phyloP scores from a whole-genome alignment of 2,888 invertebrate genomes.

The Scrobipalpa atriplicella region DNA sequence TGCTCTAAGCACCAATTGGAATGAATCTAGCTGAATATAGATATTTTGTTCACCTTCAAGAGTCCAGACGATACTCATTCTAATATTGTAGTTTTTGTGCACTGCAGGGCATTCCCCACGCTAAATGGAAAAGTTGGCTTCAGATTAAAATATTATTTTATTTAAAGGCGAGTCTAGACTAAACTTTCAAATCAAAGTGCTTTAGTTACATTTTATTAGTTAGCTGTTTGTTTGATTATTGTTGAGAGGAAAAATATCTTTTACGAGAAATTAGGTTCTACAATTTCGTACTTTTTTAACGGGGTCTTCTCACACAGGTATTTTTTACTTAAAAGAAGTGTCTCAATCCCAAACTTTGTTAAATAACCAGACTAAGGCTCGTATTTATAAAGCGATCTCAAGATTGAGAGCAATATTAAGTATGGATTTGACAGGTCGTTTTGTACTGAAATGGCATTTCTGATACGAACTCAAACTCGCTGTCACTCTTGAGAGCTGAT shows the following conservation, averaged over 20 bases:
- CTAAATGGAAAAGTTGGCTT: constrained; percentile 19
- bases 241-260: background rate
- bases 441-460: no score
- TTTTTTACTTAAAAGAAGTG: no score
- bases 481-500: no score
- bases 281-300: no score
- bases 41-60: constrained; percentile 65
- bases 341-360: no score
- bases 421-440: no score
- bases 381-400: no score
- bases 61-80: constrained; percentile 60
- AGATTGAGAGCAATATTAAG: no score
- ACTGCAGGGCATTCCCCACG: background rate
- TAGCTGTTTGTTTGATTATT: background rate
- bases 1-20: constrained; percentile 32
- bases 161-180: background rate
- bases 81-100: constrained; percentile 19
- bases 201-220: background rate
- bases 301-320: no score
- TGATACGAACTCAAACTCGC: no score
- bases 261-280: no score
- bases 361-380: no score
- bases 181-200: background rate
- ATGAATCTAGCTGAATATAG: constrained; percentile 59
- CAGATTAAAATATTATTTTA: constrained; percentile 10